Conservation (phyloP, 2,888 invertebrate genomes). For the Ichneumon xanthorius region DNA sequence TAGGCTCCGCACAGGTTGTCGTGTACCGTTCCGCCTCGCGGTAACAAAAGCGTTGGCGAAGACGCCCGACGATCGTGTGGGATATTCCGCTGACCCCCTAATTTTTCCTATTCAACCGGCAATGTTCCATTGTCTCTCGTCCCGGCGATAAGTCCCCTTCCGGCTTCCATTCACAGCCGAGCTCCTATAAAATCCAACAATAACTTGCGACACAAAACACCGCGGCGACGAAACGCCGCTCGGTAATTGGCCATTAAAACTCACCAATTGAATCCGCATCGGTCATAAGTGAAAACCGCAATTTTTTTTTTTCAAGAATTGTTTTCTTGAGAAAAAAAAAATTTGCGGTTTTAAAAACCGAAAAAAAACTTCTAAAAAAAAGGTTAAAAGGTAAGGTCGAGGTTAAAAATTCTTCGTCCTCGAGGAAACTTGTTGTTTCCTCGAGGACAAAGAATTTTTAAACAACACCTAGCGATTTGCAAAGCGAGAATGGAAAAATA, state of each 20-base stretch:
- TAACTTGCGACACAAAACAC: conserved; percentile 21
- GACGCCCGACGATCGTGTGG: conserved; percentile 54
- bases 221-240: neutral
- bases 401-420: no score
- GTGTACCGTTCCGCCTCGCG: neutral
- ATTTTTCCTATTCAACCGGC: conserved; percentile 39
- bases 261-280: conserved; percentile 51
- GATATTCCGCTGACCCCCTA: conserved; percentile 62
- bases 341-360: no score
- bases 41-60: conserved; percentile 61
- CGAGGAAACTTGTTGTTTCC: no score
- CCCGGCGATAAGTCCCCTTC: conserved; percentile 49
- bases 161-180: conserved; percentile 60
- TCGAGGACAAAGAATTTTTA: neutral
- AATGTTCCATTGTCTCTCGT: conserved; percentile 62
- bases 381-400: no score
- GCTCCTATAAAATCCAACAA: conserved; percentile 57
- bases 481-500: neutral
- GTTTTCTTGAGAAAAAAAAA: no score
- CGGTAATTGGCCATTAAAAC: conserved; percentile 58
- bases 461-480: neutral
- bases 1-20: conserved; percentile 31
- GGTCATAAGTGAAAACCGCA: conserved; percentile 44
- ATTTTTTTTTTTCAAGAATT: no score
- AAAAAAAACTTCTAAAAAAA: no score